Base-by-base conservation (phyloP, 2,888 invertebrate genomes). In the Cheilosia soror region DNA sequence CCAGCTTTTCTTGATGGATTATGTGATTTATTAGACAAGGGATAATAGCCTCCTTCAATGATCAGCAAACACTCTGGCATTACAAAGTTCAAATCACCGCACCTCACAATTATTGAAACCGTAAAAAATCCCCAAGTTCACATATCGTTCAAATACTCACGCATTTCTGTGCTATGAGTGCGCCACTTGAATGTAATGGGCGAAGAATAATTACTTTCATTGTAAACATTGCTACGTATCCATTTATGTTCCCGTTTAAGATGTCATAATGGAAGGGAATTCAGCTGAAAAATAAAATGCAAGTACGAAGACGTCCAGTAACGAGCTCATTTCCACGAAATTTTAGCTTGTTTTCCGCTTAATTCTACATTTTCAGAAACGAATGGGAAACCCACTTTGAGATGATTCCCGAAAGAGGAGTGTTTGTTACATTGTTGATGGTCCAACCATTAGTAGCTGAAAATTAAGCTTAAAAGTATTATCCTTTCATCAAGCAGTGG, bases 71-170 rank as follows among this genome's bases (percentile, higher is more conserved):
- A 37, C 3, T 15, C 31, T 13, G 2, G 47, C 47, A 3, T 11
- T 13, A 37, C 9, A 25, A 7, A 25, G 2, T 27, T n/a, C 27
- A 2, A 31, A 44, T 20, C n/a, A n/a, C 44, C 25, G 4, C 7
- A 4, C 47, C 11, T n/a, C 27, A 5, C 40, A 5, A 29, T 27
- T 27, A 42, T 44, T 63, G 33, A 25, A 42, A 25, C 53, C 44
- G n/a, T 44, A 73, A 63, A 63, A 53, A 31, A 73, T 73, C 53
- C 44, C 60, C 7, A 25, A 62, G 49, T 51, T 60, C 37, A 71
- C 60, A 60, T n/a, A n/a, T 29, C 37, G 60, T 72, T 51, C 49
- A 37, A 40, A 42, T 0, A 47, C 55, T 20, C 31, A 42, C 44
- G 37, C 58, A 40, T 27, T 15, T 15, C 15, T 44, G 5, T 20